Evolutionary conservation across 2,113 vertebrate genomes (phyloP).

Genomic region (Burhinus oedicnemus): DNA sequence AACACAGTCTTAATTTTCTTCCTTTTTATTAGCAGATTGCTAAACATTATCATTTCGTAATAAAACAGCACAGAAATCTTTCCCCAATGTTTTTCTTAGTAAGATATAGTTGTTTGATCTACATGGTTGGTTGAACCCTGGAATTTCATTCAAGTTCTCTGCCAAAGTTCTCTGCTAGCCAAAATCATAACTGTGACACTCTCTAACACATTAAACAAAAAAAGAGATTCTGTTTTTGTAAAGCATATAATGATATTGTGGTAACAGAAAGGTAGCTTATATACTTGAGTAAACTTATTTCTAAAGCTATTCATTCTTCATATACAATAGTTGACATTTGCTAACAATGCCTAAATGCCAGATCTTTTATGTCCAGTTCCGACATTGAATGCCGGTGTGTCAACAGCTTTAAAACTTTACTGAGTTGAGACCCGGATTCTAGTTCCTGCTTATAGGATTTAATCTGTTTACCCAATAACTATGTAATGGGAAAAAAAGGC

Average conservation of each 20-base stretch:
- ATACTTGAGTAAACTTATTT: conserved; percentile 7
- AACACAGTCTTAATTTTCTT: neutral
- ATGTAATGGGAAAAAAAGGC: neutral
- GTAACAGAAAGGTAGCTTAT: neutral
- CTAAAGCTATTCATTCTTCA: conserved; percentile 33
- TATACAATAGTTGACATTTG: conserved; percentile 31
- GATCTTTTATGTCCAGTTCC: neutral
- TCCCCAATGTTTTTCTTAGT: neutral
- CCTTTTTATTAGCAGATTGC: neutral
- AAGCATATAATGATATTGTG: neutral
- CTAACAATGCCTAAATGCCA: conserved; percentile 39
- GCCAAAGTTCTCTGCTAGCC: neutral
- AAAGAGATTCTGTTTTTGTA: neutral
- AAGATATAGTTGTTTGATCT: neutral
- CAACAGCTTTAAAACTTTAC: neutral
- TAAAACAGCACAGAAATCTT: neutral
- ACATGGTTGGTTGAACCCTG: neutral
- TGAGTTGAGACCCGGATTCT: neutral
- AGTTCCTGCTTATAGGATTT: neutral
- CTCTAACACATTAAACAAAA: neutral
- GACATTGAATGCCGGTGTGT: neutral
- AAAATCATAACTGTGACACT: neutral
- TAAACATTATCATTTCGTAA: neutral
- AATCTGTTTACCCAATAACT: neutral
- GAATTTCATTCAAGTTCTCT: neutral